Base-by-base conservation (phyloP, 2,888 invertebrate species). In the Coenonympha arcania region DNA sequence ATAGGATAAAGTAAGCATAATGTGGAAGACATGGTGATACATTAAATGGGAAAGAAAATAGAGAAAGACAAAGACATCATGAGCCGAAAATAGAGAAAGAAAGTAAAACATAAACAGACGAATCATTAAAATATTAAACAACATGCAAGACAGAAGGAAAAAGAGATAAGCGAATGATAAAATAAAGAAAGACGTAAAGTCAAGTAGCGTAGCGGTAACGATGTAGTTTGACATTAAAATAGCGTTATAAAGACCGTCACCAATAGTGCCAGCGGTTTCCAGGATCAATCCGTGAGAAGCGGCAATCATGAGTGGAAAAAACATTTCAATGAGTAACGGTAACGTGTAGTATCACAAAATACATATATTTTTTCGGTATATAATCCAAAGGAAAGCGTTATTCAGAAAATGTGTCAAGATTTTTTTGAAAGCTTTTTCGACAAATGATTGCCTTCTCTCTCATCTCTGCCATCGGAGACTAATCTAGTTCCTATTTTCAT, bases 351-450 rank as follows among this genome's bases (percentile, higher is more conserved):
- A n/a, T 67, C 59, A 62, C 47, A 41, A 15, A 36, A 56, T 60
- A 61, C 61, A 66, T 64, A 62, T 61, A 63, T 56, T 48, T 48
- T 40, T 50, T 50, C 46, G 36, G 48, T 46, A 50, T 48, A 52
- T 48, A 52, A 54, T 52, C 60, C 59, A 61, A 64, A 63, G 69
- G 70, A 79, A 79, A 76, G 71, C 71, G 69, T 59, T 70, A 79
- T 89, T 90, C 90, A 90, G 90, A 90, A 90, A 90, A 90, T 90
- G 90, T 90, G 90, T 90, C 90, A 88, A 88, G 87, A 87, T 86
- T 85, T 85, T 85, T 86, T 86, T 85, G 85, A 86, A 86, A 85
- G 85, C 73, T 69, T 79, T 80, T 84, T 87, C 85, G 77, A 79
- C 82, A 77, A 71, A 84, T 84, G 86, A 86, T 86, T 86, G 85